Evolutionary conservation across 2,888 invertebrate genomes (phyloP).

Genomic region (Aplocera efformata): DNA sequence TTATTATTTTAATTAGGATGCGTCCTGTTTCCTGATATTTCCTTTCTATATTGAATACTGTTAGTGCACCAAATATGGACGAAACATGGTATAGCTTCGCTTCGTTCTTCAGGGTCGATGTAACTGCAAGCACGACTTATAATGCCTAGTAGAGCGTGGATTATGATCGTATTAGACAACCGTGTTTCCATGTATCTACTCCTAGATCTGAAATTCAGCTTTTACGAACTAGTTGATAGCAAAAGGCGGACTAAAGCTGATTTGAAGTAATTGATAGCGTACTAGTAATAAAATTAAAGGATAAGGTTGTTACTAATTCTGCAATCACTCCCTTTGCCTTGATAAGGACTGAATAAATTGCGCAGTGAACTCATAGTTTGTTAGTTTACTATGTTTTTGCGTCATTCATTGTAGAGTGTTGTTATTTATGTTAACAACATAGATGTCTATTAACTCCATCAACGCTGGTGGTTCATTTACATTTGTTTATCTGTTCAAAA

Average conservation of each 20-base stretch:
- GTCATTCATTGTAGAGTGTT: too few relatives aligned
- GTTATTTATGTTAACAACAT: too few relatives aligned
- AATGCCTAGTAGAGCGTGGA: constrained; percentile 40
- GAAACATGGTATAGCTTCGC: constrained; percentile 40
- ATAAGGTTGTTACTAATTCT: too few relatives aligned
- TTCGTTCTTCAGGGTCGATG: constrained; percentile 48
- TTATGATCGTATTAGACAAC: constrained; percentile 21
- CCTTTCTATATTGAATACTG: constrained; percentile 43
- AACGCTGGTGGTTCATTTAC: too few relatives aligned
- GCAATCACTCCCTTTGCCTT: too few relatives aligned
- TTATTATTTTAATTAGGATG: constrained; percentile 33
- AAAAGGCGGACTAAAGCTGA: not conserved
- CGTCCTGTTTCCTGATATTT: constrained; percentile 40
- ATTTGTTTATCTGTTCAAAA: too few relatives aligned
- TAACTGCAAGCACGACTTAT: constrained; percentile 38
- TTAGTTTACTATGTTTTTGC: too few relatives aligned
- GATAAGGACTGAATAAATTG: too few relatives aligned
- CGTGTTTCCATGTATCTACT: not conserved
- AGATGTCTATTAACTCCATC: too few relatives aligned
- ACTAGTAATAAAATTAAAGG: too few relatives aligned
- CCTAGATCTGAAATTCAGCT: not conserved
- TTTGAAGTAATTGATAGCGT: not conserved
- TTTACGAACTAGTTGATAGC: not conserved
- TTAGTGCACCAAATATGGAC: constrained; percentile 52
- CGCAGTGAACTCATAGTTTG: too few relatives aligned